A percentile compares a stretch with the other conserved stretches of the same genome.
Conservation (phyloP, 2,113 vertebrate species). For the Monarcha castaneiventris region DNA sequence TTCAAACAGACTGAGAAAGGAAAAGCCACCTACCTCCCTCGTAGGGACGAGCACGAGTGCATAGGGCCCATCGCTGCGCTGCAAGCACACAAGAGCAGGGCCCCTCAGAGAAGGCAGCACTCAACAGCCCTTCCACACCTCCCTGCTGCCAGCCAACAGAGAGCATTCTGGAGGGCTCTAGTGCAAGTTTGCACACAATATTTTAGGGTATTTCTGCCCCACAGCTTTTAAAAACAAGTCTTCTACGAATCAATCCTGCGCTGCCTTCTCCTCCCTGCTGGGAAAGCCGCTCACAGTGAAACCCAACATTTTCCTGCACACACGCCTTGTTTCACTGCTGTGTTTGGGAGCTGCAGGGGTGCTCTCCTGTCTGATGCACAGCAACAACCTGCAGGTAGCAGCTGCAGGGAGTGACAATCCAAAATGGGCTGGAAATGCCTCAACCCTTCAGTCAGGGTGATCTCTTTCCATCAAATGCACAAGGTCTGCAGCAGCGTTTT, state of each 20-base stretch:
- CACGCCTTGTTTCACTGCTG: neutral
- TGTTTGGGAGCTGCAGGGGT: neutral
- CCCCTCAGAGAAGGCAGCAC: neutral
- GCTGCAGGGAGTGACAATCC: neutral
- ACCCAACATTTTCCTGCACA: neutral
- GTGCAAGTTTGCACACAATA: neutral
- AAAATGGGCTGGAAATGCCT: neutral
- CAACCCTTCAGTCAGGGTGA: neutral
- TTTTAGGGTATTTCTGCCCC: neutral
- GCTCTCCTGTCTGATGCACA: neutral
- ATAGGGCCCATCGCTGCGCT: slow-evolving; percentile 89
- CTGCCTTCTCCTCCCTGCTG: neutral
- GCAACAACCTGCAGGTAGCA: neutral
- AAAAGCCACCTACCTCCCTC: slow-evolving; percentile 83
- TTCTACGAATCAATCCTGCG: neutral
- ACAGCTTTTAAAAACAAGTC: neutral
- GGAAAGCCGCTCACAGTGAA: neutral
- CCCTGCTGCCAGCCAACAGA: neutral
- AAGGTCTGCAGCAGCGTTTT: neutral
- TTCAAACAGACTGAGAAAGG: neutral
- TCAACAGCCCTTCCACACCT: neutral
- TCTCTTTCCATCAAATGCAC: neutral
- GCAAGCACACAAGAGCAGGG: neutral
- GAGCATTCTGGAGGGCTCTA: neutral
- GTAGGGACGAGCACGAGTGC: slow-evolving; percentile 91